Conservation (phyloP, 2,797 vertebrate species). For the Apogon talboti region DNA sequence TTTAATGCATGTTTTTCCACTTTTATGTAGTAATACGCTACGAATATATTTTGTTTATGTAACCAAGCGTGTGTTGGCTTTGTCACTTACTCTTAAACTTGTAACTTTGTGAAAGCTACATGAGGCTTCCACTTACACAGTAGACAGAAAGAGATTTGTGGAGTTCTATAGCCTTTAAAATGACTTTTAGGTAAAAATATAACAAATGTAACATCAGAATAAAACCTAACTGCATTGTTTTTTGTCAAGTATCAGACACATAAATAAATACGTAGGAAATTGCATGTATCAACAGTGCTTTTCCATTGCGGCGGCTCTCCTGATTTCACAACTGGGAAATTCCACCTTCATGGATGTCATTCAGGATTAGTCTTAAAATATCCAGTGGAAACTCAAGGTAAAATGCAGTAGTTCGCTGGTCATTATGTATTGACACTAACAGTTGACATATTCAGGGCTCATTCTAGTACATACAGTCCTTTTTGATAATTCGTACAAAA, state of each 20-base stretch:
- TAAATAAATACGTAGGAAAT: not conserved
- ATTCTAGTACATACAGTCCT: not conserved
- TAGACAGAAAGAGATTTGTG: too few relatives aligned
- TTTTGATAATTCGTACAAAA: not conserved
- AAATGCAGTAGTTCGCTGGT: conserved; percentile 4
- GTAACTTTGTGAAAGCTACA: too few relatives aligned
- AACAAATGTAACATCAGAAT: not conserved
- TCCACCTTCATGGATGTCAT: conserved; percentile 31
- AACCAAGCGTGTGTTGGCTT: not conserved
- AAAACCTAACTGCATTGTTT: too few relatives aligned
- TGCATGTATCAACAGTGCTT: not conserved
- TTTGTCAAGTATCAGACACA: not conserved
- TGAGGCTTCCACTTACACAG: too few relatives aligned
- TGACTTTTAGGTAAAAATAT: too few relatives aligned
- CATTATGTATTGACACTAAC: not conserved
- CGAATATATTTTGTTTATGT: too few relatives aligned
- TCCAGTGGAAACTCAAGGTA: not conserved
- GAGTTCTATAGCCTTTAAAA: too few relatives aligned
- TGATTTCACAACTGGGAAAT: conserved; percentile 50
- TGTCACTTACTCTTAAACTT: not conserved
- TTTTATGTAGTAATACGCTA: not conserved
- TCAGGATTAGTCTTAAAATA: conserved; percentile 19
- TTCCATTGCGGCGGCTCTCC: not conserved
- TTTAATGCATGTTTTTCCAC: not conserved
- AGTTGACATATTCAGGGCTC: conserved; percentile 5